A percentile compares a stretch with the other conserved stretches of the same genome.
Evolutionary conservation across 1,140 invertebrate genomes (phyloP).

Genomic region (Drosophila burlai): DNA sequence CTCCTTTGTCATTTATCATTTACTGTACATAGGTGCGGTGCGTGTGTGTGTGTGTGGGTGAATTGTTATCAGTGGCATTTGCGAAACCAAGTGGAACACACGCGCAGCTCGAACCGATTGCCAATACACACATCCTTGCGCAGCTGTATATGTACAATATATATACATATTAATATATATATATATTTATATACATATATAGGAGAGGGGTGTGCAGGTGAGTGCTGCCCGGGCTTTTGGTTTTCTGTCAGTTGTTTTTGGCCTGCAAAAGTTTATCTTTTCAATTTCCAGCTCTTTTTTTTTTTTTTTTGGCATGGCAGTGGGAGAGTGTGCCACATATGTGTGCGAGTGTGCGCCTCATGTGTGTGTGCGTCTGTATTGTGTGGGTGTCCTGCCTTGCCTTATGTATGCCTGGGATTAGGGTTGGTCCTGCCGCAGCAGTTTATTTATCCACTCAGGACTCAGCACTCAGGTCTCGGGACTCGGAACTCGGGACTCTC

Average conservation of each 20-base stretch:
- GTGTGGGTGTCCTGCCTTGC: constrained; percentile 6
- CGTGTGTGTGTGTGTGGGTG: neutral
- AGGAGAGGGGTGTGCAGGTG: constrained; percentile 10
- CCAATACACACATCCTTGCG: constrained; percentile 55
- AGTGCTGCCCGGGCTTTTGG: neutral
- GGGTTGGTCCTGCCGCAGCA: constrained; percentile 62
- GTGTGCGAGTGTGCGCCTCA: constrained; percentile 4
- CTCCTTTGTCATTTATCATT: constrained; percentile 62
- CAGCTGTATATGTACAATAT: neutral
- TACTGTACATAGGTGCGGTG: constrained; percentile 26
- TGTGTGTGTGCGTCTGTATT: constrained; percentile 13
- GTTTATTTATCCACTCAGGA: constrained; percentile 51
- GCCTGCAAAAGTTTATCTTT: constrained; percentile 79
- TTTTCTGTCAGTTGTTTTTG: constrained; percentile 61
- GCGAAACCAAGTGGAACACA: constrained; percentile 70
- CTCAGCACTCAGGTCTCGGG: neutral
- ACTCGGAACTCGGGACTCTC: constrained; percentile 2
- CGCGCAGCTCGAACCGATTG: constrained; percentile 73
- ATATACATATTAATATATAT: neutral
- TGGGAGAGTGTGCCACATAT: constrained; percentile 17
- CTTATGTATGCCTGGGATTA: constrained; percentile 56
- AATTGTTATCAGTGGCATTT: constrained; percentile 78
- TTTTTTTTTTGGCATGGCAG: neutral
- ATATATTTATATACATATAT: neutral
- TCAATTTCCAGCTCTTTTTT: constrained; percentile 63